These are phyloP conservation scores for Drosophila falleni DNA, from an alignment of 2,888 invertebrate genomes.

Conservation along the genomic window DNA sequence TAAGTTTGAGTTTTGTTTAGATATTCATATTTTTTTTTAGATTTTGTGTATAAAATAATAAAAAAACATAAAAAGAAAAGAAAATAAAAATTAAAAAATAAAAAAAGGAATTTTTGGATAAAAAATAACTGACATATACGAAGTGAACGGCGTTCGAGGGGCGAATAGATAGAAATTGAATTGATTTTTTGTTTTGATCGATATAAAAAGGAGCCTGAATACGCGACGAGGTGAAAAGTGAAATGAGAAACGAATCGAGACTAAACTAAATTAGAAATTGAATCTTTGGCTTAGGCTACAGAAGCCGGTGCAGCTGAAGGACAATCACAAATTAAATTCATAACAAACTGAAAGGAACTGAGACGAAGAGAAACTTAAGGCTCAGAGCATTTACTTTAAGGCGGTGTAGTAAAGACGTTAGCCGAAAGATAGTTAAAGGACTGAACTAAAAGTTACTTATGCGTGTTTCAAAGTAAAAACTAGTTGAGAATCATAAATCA, in stretches of 20 bases:
- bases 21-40: slow-evolving; percentile 22
- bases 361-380: slow-evolving; percentile 23
- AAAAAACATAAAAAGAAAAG: slow-evolving; percentile 46
- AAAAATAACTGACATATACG: slow-evolving; percentile 5
- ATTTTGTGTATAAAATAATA: slow-evolving; percentile 37
- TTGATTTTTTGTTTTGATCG: slow-evolving; percentile 38
- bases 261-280: slow-evolving; percentile 29
- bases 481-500: slow-evolving; percentile 56
- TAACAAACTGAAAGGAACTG: slow-evolving; percentile 31
- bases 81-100: slow-evolving; percentile 20
- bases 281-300: slow-evolving; percentile 54
- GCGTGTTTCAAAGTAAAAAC: slow-evolving; percentile 52
- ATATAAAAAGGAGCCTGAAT: slow-evolving; percentile 34
- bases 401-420: slow-evolving; percentile 73
- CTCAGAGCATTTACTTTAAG: slow-evolving; percentile 68
- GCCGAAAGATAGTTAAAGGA: slow-evolving; percentile 54
- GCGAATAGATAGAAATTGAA: slow-evolving; percentile 29
- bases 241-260: slow-evolving; percentile 37
- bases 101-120: slow-evolving; percentile 6
- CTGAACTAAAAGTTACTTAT: slow-evolving; percentile 50
- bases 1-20: slow-evolving; percentile 22
- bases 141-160: slow-evolving; percentile 35
- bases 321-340: slow-evolving; percentile 52
- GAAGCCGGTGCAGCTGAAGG: slow-evolving; percentile 63
- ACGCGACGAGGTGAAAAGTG: slow-evolving; percentile 50